Base-by-base conservation (phyloP, 2,888 invertebrate genomes). In the Muscina levida region DNA sequence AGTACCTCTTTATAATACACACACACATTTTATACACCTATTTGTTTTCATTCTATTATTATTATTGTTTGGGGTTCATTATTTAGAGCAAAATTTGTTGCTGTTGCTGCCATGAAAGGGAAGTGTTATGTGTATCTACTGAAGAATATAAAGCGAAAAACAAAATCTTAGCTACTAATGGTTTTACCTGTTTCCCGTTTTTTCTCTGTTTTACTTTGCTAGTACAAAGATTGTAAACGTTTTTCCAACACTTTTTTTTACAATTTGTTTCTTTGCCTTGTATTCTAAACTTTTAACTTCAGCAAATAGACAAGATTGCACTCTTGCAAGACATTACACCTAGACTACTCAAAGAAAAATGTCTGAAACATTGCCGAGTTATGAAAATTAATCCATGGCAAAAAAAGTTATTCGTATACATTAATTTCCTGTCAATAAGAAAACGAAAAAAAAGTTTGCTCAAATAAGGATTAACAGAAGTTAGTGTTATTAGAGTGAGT, bases 291-390 rank as follows among this genome's bases (percentile, higher is more conserved):
- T 85, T 85, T 85, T 79, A 82, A 83, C 82, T 83, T 83, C 82
- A 84, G 83, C 83, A 84, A 84, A 84, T 85, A 84, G 87, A 86
- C 86, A 87, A 87, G 87, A 87, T 88, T 87, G 85, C 85, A 84
- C 84, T 85, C 85, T 84, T 86, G 84, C 83, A 85, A 82, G 84
- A 74, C 83, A 83, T 77, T 68, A 71, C 73, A 74, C 66, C 62
- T 72, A 62, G 48, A 79, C 62, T 48, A 62, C 71, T 26, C 67
- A 71, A 48, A 56, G 56, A 59, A 59, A 42, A 10, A 68, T 15
- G 24, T 17, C 15, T n/a, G n/a, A n/a, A n/a, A n/a, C 19, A 17
- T 2, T 44, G 44, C 22, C 26, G n/a, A n/a, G 10, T 46, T 17
- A n/a, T n/a, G n/a, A n/a, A n/a, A n/a, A n/a, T n/a, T n/a, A n/a